Percentiles rank a stretch among this genome's conserved stretches.
Evolutionary conservation across 2,797 vertebrate species (phyloP).

Genomic region (Rhinogobio ventralis): DNA sequence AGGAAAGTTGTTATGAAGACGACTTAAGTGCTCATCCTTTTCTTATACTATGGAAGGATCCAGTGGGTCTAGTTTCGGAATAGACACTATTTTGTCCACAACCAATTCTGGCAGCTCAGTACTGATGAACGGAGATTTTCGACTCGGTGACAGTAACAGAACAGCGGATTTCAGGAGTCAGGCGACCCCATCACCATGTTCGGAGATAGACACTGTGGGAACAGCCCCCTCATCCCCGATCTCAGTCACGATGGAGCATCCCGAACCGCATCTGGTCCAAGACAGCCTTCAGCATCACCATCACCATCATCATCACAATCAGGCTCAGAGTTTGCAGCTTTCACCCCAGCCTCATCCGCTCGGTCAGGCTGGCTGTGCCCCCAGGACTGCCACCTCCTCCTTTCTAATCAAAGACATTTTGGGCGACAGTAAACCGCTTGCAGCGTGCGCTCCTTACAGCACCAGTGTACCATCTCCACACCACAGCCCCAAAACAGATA

Average conservation of each 20-base stretch:
- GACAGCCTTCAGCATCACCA: constrained; percentile 87
- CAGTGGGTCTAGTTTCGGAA: constrained; percentile 96
- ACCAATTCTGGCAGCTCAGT: constrained; percentile 86
- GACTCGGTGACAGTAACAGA: constrained; percentile 83
- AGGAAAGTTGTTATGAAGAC: constrained; percentile 83
- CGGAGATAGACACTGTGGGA: constrained; percentile 96
- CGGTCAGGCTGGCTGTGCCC: constrained; percentile 86
- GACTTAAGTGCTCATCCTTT: constrained; percentile 71
- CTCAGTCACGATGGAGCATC: constrained; percentile 92
- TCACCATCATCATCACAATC: constrained; percentile 79
- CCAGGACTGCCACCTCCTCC: constrained; percentile 94
- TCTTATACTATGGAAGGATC: constrained; percentile 91
- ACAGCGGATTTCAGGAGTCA: constrained; percentile 91
- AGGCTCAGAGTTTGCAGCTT: constrained; percentile 76
- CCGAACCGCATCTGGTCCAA: constrained; percentile 85
- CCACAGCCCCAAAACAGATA: constrained; percentile 92
- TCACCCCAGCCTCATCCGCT: constrained; percentile 80
- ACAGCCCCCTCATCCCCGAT: constrained; percentile 95
- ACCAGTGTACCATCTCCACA: constrained; percentile 93
- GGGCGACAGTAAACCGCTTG: constrained; percentile 97
- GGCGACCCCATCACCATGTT: constrained; percentile 92
- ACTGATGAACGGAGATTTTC: constrained; percentile 94
- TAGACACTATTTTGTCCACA: constrained; percentile 96
- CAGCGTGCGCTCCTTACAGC: constrained; percentile 97
- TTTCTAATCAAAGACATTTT: constrained; percentile 99